Evolutionary conservation across 2,797 vertebrate genomes (phyloP).

Genomic region (Macroramphosus scolopax): DNA sequence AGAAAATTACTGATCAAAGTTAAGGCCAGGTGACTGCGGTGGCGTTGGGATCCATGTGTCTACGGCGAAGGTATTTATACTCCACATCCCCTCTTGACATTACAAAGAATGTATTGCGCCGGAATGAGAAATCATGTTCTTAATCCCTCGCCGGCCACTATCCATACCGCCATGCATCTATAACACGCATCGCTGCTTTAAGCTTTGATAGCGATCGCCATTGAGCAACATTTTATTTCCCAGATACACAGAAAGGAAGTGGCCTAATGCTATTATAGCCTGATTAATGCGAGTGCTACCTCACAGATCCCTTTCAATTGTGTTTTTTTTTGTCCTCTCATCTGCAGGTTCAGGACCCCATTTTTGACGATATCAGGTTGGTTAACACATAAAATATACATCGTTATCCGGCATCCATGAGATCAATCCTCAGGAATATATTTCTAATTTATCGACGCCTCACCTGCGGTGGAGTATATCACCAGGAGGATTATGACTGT

Average conservation of each 20-base stretch:
- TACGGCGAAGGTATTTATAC: conserved; percentile 73
- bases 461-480: conserved; percentile 6
- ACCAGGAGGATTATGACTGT: conserved; percentile 50
- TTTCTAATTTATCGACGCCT: no score
- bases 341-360: no score
- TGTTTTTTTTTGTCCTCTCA: conserved; percentile 29
- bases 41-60: conserved; percentile 63
- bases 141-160: conserved; percentile 67
- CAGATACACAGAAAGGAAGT: conserved; percentile 45
- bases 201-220: conserved; percentile 57
- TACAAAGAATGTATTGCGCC: conserved; percentile 49
- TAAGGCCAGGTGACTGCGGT: conserved; percentile 68
- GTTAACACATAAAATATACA: no score
- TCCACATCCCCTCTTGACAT: conserved; percentile 70
- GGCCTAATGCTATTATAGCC: conserved; percentile 45
- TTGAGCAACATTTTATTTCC: conserved; percentile 23
- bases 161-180: conserved; percentile 61
- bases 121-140: conserved; percentile 56
- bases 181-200: conserved; percentile 46
- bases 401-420: no score
- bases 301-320: conserved; percentile 23
- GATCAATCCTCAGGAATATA: no score
- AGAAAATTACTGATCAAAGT: conserved; percentile 84
- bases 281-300: conserved; percentile 44
- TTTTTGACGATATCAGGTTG: conserved; percentile 24